Evolutionary conservation across 2,113 vertebrate species (phyloP).

Genomic region (Piaya cayana): DNA sequence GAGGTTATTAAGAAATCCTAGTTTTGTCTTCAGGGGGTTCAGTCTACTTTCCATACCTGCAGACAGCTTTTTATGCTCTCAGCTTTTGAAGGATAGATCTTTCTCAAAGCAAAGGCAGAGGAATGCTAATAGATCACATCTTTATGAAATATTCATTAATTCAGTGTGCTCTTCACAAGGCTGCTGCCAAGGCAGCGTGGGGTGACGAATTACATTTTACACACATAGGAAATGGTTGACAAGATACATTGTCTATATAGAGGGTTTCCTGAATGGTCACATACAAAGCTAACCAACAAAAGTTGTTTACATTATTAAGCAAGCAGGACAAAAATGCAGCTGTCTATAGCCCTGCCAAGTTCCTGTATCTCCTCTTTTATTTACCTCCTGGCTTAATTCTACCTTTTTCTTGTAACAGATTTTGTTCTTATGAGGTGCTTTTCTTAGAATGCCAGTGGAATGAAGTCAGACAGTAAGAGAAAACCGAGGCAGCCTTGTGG

Average conservation of each 20-base stretch:
- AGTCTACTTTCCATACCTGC: constrained; percentile 64
- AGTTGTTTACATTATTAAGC: constrained; percentile 57
- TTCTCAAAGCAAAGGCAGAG: constrained; percentile 69
- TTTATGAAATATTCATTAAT: constrained; percentile 82
- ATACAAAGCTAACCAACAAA: constrained; percentile 62
- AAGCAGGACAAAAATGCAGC: constrained; percentile 47
- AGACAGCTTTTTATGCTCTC: constrained; percentile 61
- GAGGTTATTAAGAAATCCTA: constrained; percentile 64
- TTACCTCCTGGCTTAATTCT: constrained; percentile 13
- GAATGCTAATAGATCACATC: constrained; percentile 77
- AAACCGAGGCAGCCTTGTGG: not conserved
- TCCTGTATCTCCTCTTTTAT: constrained; percentile 20
- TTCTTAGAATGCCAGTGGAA: not conserved
- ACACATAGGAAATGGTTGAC: constrained; percentile 69
- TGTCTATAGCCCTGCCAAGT: constrained; percentile 40
- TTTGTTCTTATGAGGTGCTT: not conserved
- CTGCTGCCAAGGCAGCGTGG: constrained; percentile 67
- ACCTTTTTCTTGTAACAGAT: not conserved
- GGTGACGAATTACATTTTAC: constrained; percentile 75
- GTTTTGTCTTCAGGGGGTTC: constrained; percentile 62
- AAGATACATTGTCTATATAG: constrained; percentile 69
- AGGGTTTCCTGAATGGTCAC: constrained; percentile 62
- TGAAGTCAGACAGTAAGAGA: constrained; percentile 11
- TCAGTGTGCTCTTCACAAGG: constrained; percentile 67
- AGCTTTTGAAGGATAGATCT: constrained; percentile 68